A percentile compares a stretch with the other conserved stretches of the same genome.
Evolutionary conservation across 2,888 invertebrate species (phyloP).

Genomic region (Exephanes ischioxanthus): DNA sequence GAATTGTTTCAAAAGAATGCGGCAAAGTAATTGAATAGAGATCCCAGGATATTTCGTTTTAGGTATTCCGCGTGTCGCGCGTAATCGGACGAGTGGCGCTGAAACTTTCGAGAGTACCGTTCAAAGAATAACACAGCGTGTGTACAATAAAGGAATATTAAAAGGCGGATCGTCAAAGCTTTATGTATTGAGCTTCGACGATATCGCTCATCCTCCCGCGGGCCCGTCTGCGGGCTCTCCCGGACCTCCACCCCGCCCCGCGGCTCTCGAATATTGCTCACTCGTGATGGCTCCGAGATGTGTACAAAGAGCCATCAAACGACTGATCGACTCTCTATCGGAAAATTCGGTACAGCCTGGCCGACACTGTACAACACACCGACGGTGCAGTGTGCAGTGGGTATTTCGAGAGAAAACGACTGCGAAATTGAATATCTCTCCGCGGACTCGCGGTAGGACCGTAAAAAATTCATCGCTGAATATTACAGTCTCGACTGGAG

Average conservation of each 20-base stretch:
- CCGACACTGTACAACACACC: slow-evolving; percentile 17
- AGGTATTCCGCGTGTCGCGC: neutral
- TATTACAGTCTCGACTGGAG: neutral
- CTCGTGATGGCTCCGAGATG: slow-evolving; percentile 32
- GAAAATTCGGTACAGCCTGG: slow-evolving; percentile 34
- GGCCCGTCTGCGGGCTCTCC: neutral
- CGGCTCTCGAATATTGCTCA: slow-evolving; percentile 28
- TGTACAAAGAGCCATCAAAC: slow-evolving; percentile 22
- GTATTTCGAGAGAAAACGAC: slow-evolving; percentile 41
- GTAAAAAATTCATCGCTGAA: neutral
- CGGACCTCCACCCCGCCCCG: neutral
- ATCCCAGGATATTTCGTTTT: neutral
- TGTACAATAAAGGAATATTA: slow-evolving; percentile 3
- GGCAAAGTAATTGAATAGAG: neutral
- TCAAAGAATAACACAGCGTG: neutral
- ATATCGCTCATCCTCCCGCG: slow-evolving; percentile 21
- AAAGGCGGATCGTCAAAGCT: slow-evolving; percentile 19
- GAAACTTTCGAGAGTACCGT: neutral
- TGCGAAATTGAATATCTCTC: slow-evolving; percentile 51
- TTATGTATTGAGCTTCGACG: slow-evolving; percentile 10
- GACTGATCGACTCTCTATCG: slow-evolving; percentile 43
- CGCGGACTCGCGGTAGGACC: neutral
- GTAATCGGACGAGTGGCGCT: neutral
- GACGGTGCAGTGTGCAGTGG: neutral
- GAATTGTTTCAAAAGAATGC: neutral